These are phyloP conservation scores for Ectemnius lituratus DNA, from an alignment of 2,888 invertebrate genomes.

Conservation along the genomic window DNA sequence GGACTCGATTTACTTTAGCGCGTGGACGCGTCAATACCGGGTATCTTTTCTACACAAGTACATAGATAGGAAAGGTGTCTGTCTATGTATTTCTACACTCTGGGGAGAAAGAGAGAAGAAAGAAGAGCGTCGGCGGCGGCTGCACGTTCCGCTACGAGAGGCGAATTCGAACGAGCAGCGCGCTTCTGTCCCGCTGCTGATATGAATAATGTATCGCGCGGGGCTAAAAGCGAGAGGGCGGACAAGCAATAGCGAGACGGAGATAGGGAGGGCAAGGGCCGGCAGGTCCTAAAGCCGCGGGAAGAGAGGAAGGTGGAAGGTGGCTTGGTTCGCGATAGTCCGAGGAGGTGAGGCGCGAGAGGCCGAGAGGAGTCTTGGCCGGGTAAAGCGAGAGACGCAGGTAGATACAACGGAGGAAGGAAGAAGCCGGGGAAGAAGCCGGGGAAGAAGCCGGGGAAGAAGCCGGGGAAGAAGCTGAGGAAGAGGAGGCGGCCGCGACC, in stretches of 20 bases:
- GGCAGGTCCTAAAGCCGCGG: background rate
- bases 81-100: too few relatives aligned
- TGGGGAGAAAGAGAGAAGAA: too few relatives aligned
- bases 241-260: background rate
- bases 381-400: constrained; percentile 25
- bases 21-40: too few relatives aligned
- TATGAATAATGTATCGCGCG: constrained; percentile 62
- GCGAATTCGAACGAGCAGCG: constrained; percentile 48
- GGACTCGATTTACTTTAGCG: too few relatives aligned
- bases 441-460: background rate
- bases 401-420: constrained; percentile 14
- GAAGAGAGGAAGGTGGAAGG: constrained; percentile 7
- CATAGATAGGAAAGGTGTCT: too few relatives aligned
- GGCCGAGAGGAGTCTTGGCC: background rate
- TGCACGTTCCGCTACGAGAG: constrained; percentile 29
- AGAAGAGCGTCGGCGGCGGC: too few relatives aligned
- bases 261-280: background rate
- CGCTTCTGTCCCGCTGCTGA: constrained; percentile 55
- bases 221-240: constrained; percentile 24
- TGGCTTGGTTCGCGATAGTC: background rate
- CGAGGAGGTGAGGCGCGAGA: too few relatives aligned
- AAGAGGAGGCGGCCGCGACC: background rate
- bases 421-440: constrained; percentile 26
- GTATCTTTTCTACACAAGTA: too few relatives aligned
- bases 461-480: constrained; percentile 28